Evolutionary conservation across 2,888 invertebrate species (phyloP).

Genomic region (Nomada lathburiana): DNA sequence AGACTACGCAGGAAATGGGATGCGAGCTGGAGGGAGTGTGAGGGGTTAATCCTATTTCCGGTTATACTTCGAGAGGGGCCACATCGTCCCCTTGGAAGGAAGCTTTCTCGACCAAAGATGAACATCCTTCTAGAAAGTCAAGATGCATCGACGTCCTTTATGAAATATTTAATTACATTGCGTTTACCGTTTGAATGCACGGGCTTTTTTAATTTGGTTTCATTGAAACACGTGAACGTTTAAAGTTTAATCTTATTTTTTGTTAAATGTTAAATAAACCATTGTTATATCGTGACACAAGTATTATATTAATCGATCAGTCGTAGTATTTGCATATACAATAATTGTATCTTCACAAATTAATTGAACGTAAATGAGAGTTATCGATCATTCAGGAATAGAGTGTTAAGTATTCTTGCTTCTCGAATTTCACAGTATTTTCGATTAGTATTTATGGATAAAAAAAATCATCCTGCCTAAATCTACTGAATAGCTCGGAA

Average conservation of each 20-base stretch:
- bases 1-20: constrained; percentile 52
- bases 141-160: not conserved
- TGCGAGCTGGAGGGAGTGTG: constrained; percentile 15
- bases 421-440: too few relatives aligned
- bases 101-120: constrained; percentile 11
- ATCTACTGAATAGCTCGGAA: not conserved
- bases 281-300: not conserved
- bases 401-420: too few relatives aligned
- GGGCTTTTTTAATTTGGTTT: not conserved
- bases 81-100: constrained; percentile 12
- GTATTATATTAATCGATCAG: too few relatives aligned
- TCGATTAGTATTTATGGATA: too few relatives aligned
- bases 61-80: constrained; percentile 24
- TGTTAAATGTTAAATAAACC: not conserved
- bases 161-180: constrained; percentile 2
- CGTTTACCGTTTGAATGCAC: constrained; percentile 2
- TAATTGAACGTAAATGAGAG: too few relatives aligned
- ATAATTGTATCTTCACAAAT: too few relatives aligned
- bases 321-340: too few relatives aligned
- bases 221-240: not conserved
- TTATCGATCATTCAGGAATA: too few relatives aligned
- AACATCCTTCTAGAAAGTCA: constrained; percentile 23
- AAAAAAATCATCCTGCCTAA: not conserved
- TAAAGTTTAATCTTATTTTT: not conserved
- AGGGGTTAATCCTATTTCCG: constrained; percentile 52